These are phyloP conservation scores for Eulemur mongoz DNA, from an alignment of 2,797 vertebrate species.

Conservation along the genomic window DNA sequence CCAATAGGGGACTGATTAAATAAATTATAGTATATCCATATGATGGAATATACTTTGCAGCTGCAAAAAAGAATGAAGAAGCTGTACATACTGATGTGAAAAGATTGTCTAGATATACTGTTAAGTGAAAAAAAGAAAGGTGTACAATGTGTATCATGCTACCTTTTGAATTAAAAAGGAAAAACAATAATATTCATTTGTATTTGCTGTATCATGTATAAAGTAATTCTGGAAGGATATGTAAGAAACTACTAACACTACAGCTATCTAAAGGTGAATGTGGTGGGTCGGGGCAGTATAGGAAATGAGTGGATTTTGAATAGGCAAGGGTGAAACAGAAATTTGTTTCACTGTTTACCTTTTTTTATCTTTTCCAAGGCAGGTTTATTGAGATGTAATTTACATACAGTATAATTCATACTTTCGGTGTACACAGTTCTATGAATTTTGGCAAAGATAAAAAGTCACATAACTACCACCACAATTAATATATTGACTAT, in stretches of 20 bases:
- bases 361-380: background rate
- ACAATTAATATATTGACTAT: background rate
- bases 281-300: background rate
- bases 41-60: background rate
- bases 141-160: background rate
- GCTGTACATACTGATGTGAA: background rate
- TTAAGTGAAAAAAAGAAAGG: background rate
- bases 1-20: background rate
- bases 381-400: background rate
- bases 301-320: background rate
- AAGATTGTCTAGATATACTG: background rate
- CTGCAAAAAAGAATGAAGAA: background rate
- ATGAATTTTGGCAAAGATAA: constrained; percentile 1
- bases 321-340: background rate
- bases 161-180: constrained; percentile 14
- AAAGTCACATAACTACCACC: background rate
- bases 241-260: background rate
- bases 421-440: background rate
- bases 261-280: background rate
- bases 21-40: background rate
- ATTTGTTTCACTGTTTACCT: background rate
- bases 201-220: background rate
- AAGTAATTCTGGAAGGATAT: background rate
- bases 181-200: background rate
- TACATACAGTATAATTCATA: background rate